Conservation (phyloP, 1,140 invertebrate species). For the Nasonia giraulti region DNA sequence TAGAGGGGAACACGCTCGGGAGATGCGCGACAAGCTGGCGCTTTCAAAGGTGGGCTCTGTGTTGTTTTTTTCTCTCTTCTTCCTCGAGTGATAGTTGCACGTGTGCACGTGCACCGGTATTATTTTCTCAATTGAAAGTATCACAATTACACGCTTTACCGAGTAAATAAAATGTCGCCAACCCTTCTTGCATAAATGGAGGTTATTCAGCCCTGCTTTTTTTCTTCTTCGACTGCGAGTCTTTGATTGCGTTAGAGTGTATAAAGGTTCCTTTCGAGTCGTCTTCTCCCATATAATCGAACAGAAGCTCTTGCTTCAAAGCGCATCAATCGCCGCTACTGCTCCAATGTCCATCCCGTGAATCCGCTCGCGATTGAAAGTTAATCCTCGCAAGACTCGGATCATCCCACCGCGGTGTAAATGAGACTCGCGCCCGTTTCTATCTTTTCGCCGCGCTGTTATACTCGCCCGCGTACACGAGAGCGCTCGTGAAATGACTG, state of each 20-base stretch:
- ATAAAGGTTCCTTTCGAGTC: no score
- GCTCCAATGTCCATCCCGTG: neutral
- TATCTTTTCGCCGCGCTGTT: neutral
- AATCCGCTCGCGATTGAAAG: neutral
- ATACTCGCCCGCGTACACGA: neutral
- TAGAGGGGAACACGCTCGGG: neutral
- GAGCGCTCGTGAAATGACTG: neutral
- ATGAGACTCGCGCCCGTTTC: neutral
- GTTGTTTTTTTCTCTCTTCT: neutral
- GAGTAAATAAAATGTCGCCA: neutral
- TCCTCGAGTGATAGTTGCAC: neutral
- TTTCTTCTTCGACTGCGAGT: no score
- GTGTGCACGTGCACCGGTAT: neutral
- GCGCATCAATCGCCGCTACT: no score
- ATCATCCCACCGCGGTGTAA: neutral
- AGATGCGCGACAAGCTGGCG: neutral
- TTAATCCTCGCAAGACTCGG: neutral
- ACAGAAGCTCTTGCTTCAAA: no score
- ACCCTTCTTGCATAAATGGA: neutral
- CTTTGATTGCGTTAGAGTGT: no score
- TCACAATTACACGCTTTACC: neutral
- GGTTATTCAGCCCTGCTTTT: no score
- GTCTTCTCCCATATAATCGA: neutral
- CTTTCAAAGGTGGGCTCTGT: neutral
- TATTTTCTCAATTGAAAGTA: neutral